phyloP scores from a whole-genome alignment of 1,140 invertebrate species.

The Asbolus verrucosus region DNA sequence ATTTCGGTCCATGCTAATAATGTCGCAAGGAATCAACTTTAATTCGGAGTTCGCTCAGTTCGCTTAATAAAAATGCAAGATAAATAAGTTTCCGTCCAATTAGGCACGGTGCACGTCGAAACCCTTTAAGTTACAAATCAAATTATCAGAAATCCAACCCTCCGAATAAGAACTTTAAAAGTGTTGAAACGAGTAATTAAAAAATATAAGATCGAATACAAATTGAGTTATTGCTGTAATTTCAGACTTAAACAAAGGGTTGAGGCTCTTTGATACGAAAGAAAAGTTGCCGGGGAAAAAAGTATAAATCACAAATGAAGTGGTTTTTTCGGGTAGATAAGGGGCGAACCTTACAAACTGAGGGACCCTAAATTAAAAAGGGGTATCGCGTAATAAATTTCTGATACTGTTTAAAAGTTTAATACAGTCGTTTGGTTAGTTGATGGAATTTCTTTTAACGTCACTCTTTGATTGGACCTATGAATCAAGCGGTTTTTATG shows the following conservation, averaged over 20 bases:
- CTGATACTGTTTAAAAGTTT: slow-evolving; percentile 45
- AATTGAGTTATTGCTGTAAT: slow-evolving; percentile 59
- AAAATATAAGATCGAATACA: slow-evolving; percentile 59
- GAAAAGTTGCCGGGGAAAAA: slow-evolving; percentile 51
- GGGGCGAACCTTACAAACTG: slow-evolving; percentile 42
- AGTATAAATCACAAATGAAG: slow-evolving; percentile 55
- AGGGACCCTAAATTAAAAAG: slow-evolving; percentile 54
- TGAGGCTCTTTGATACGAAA: slow-evolving; percentile 45
- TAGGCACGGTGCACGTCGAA: slow-evolving; percentile 41
- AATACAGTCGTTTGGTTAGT: slow-evolving; percentile 28
- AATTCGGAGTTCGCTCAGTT: background rate
- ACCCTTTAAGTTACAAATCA: slow-evolving; percentile 52
- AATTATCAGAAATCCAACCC: slow-evolving; percentile 51
- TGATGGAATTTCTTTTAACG: slow-evolving; percentile 2
- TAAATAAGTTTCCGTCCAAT: slow-evolving; percentile 51
- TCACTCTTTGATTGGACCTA: too few relatives aligned
- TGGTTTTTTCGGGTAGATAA: slow-evolving; percentile 49
- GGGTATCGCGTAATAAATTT: slow-evolving; percentile 52
- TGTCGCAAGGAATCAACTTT: background rate
- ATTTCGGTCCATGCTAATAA: background rate
- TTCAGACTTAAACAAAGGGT: slow-evolving; percentile 57
- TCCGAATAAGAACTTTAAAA: slow-evolving; percentile 46
- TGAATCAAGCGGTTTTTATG: too few relatives aligned
- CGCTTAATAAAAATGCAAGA: slow-evolving; percentile 42
- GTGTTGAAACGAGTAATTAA: slow-evolving; percentile 57